Evolutionary conservation across 2,797 vertebrate species (phyloP), one percentile per base, ranked within the genome.

Genomic region (Monodelphis domestica): DNA sequence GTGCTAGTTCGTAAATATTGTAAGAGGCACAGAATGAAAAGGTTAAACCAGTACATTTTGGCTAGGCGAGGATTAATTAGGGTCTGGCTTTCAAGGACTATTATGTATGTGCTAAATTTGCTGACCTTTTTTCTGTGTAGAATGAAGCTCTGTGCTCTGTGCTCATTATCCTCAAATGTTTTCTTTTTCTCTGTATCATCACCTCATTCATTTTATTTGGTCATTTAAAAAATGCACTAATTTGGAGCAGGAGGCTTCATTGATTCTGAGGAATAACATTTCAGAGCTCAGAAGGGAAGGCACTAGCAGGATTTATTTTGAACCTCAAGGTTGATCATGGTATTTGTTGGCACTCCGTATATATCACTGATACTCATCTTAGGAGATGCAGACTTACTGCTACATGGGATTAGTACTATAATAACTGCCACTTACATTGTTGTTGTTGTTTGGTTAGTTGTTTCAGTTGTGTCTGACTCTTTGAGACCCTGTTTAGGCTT

Each of bases 91-190:
- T 94, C 90, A 29, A 97, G 94, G 91, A 96, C 96, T 87, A 84
- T 93, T 97, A 91, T 89, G 17, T 88, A 91, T 96, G 94, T 95
- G 95, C 96, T 95, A 94, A 96, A 97, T 97, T 97, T 97, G 96
- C 97, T 97, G 97, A 98, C 97, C 97, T 97, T 98, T 91, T 95
- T 91, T 92, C 52, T 53, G 55, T 88, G 90, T 95, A 90, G 91
- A 96, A 96, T 51, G 89, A 97, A 98, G 63, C 90, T 94, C 88
- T 93, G 87, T 1, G 0, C 56, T 96, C 63, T 30, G 12, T 92
- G 95, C 97, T 98, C 97, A 97, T 98, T 98, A 97, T 94, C 97
- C 96, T 97, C 94, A 98, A 97, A 96, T 98, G 91, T 97, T 98
- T 98, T 97, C 54, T 95, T 95, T 84, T 97, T 98, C 98, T 98